Evolutionary conservation across 2,888 invertebrate species (phyloP).

Genomic region (Rhagonycha lutea): DNA sequence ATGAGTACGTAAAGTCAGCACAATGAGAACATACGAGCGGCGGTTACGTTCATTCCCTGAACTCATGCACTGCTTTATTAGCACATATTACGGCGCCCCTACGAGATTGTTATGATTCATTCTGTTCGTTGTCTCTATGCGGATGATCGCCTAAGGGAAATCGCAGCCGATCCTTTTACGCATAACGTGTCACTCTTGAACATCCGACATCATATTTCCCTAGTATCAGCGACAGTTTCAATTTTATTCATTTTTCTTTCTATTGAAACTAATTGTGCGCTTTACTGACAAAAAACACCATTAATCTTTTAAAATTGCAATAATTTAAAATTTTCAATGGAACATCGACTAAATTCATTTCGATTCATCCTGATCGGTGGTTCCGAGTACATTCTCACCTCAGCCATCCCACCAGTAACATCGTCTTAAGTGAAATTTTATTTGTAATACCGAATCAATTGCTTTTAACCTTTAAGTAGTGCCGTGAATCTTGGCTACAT

Average conservation of each 20-base stretch:
- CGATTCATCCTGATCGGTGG: background rate
- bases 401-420: background rate
- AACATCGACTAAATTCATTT: background rate
- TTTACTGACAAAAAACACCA: background rate
- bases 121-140: constrained; percentile 26
- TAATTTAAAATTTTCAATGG: background rate
- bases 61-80: constrained; percentile 46
- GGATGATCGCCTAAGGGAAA: constrained; percentile 30
- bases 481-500: no score
- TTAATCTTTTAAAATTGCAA: background rate
- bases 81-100: constrained; percentile 42
- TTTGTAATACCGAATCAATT: background rate
- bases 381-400: background rate
- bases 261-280: background rate
- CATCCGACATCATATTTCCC: constrained; percentile 10
- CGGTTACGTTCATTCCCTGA: constrained; percentile 37
- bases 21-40: constrained; percentile 49
- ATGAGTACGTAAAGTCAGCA: constrained; percentile 48
- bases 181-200: constrained; percentile 8
- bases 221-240: constrained; percentile 17
- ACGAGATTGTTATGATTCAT: constrained; percentile 39
- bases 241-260: constrained; percentile 6
- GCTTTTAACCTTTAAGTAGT: background rate
- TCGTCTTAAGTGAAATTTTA: background rate
- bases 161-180: constrained; percentile 25